A percentile compares a stretch with the other conserved stretches of the same genome.
phyloP scores from a whole-genome alignment of 2,113 vertebrate species.

The Crotalus horridus region DNA sequence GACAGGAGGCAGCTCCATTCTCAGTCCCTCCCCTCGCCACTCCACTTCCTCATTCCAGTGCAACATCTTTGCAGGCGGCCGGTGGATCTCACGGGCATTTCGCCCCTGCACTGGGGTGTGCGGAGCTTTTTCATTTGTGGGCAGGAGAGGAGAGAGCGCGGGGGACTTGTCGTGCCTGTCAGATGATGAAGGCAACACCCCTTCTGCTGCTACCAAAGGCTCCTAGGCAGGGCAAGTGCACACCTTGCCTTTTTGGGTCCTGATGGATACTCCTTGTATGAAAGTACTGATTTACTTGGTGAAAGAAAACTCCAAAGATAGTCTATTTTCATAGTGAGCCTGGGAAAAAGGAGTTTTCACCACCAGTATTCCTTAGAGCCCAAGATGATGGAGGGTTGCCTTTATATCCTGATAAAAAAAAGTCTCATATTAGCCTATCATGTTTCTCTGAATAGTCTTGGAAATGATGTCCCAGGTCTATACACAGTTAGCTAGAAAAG shows the following conservation, averaged over 20 bases:
- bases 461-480: background rate
- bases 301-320: background rate
- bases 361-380: background rate
- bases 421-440: background rate
- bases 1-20: conserved; percentile 74
- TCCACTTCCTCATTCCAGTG: conserved; percentile 90
- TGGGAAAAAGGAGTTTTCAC: background rate
- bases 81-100: background rate
- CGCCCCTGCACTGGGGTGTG: background rate
- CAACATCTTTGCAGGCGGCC: conserved; percentile 71
- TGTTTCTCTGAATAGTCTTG: background rate
- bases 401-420: background rate
- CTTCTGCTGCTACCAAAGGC: background rate
- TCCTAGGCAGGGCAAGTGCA: background rate
- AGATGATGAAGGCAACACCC: conserved; percentile 3
- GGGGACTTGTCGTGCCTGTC: background rate
- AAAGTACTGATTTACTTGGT: background rate
- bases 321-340: background rate
- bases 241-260: background rate
- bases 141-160: background rate
- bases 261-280: background rate
- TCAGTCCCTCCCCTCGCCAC: conserved; percentile 83
- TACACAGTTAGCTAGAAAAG: background rate
- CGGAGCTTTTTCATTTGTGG: background rate
- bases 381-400: background rate